Conservation (phyloP, 1,140 invertebrate species). For the Dendrolimus kikuchii region DNA sequence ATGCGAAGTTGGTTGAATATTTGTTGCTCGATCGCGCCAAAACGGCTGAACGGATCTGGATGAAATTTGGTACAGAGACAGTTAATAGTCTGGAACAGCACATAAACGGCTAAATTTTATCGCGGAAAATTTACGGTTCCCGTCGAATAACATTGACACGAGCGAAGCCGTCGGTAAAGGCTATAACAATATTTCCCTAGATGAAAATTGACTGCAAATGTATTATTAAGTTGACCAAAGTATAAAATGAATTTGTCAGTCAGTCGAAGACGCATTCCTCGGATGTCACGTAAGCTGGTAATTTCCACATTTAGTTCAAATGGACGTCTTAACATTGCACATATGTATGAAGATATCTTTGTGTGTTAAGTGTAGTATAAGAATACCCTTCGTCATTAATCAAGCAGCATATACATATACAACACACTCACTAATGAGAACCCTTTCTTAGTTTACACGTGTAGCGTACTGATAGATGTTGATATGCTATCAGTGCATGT, state of each 20-base stretch:
- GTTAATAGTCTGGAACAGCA: too few species aligned
- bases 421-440: slow-evolving; percentile 20
- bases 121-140: too few species aligned
- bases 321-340: slow-evolving; percentile 9
- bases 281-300: slow-evolving; percentile 23
- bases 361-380: slow-evolving; percentile 22
- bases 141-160: too few species aligned
- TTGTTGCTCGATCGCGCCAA: too few species aligned
- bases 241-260: slow-evolving; percentile 1
- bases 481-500: not conserved
- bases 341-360: slow-evolving; percentile 7
- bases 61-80: too few species aligned
- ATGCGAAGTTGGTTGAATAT: too few species aligned
- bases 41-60: too few species aligned
- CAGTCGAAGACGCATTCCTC: slow-evolving; percentile 14
- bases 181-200: too few species aligned
- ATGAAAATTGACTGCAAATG: too few species aligned
- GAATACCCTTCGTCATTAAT: slow-evolving; percentile 43
- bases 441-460: slow-evolving; percentile 19
- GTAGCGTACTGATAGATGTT: slow-evolving; percentile 3
- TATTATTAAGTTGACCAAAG: too few species aligned
- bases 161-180: too few species aligned
- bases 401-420: slow-evolving; percentile 18
- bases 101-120: too few species aligned
- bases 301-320: slow-evolving; percentile 31